Conservation (phyloP, 2,797 vertebrate genomes). For the Zenarchopterus dispar region DNA sequence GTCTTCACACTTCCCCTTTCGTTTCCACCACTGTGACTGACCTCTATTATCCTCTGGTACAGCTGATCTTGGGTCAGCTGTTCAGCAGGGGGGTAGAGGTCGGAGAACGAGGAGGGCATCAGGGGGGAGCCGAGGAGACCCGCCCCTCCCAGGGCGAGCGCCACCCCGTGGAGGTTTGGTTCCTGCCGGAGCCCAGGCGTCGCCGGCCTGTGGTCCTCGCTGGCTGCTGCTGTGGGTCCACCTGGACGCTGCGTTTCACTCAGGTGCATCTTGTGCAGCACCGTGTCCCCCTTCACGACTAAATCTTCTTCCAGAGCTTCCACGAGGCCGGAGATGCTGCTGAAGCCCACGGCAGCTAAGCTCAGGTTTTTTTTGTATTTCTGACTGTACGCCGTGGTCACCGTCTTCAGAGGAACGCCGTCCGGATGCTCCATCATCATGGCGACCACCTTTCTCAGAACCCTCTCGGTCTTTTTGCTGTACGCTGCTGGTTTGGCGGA, state of each 20-base stretch:
- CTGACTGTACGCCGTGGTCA: slow-evolving; percentile 58
- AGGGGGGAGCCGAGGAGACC: slow-evolving; percentile 20
- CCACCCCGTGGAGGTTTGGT: background rate
- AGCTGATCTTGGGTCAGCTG: slow-evolving; percentile 64
- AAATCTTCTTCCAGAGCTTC: slow-evolving; percentile 59
- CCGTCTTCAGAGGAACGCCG: slow-evolving; percentile 63
- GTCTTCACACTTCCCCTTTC: too few species aligned
- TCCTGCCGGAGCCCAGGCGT: background rate
- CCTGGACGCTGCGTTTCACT: background rate
- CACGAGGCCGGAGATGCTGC: slow-evolving; percentile 51
- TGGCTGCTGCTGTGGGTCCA: background rate
- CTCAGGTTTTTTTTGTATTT: slow-evolving; percentile 58
- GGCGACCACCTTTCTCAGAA: slow-evolving; percentile 49
- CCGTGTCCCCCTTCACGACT: slow-evolving; percentile 38
- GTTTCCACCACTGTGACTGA: slow-evolving; percentile 27
- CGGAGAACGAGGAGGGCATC: background rate
- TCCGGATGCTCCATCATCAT: slow-evolving; percentile 59
- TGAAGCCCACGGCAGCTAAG: slow-evolving; percentile 63
- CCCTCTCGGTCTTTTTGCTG: background rate
- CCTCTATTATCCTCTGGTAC: slow-evolving; percentile 67
- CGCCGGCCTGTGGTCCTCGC: slow-evolving; percentile 20
- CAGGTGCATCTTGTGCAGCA: slow-evolving; percentile 64
- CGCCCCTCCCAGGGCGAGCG: background rate
- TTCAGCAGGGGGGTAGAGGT: slow-evolving; percentile 11
- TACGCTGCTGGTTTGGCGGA: background rate